These are phyloP conservation scores for Prionailurus bengalensis DNA, from an alignment of 2,113 vertebrate species.

Conservation along the genomic window DNA sequence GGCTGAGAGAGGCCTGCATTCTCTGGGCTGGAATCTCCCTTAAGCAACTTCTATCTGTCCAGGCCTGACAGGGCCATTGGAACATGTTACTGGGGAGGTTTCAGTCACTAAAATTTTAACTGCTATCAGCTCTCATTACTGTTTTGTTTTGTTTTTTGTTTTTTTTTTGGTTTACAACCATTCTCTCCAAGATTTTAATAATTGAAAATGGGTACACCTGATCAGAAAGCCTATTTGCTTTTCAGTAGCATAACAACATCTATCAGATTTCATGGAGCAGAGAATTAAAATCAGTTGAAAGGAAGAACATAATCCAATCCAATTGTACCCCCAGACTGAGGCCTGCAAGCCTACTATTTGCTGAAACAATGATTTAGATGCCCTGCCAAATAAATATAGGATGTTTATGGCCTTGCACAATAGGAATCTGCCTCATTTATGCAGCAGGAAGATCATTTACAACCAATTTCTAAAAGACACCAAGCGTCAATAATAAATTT, in stretches of 20 bases:
- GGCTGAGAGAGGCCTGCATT: not conserved
- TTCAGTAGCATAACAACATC: not conserved
- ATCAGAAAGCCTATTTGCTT: not conserved
- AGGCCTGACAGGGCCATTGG: rapidly evolving
- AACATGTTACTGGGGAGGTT: not conserved
- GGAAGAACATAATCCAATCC: not conserved
- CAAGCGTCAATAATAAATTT: constrained; percentile 74
- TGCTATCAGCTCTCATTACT: constrained; percentile 20
- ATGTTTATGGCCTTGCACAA: constrained; percentile 58
- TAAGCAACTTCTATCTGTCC: not conserved
- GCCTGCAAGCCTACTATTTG: not conserved
- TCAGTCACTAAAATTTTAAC: constrained; percentile 36
- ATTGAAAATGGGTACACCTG: constrained; percentile 46
- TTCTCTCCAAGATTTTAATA: constrained; percentile 46
- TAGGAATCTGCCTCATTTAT: constrained; percentile 54
- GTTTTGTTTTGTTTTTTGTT: not conserved
- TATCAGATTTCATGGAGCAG: constrained; percentile 8
- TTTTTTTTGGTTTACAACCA: constrained; percentile 41
- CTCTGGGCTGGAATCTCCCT: not conserved
- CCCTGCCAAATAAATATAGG: constrained; percentile 43
- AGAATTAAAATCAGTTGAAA: constrained; percentile 70
- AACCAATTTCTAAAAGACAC: constrained; percentile 68
- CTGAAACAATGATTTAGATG: constrained; percentile 62
- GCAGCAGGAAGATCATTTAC: constrained; percentile 71
- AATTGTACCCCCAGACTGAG: not conserved